Evolutionary conservation across 2,113 vertebrate species (phyloP).

Genomic region (Neolamprologus variostigma): DNA sequence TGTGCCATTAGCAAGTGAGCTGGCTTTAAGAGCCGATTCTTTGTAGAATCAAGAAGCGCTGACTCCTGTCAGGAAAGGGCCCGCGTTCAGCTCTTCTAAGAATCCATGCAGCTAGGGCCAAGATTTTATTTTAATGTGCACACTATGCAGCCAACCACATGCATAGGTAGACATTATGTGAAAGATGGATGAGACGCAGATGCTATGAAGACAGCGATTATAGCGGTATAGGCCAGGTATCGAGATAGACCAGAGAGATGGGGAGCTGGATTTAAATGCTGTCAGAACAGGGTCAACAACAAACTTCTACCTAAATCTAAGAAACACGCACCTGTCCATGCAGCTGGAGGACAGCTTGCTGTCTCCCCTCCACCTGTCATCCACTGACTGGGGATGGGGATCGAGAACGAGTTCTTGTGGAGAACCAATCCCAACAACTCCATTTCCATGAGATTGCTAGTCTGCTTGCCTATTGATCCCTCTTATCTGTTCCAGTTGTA

Average conservation of each 20-base stretch:
- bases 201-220: not conserved
- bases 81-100: not conserved
- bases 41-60: not conserved
- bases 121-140: not conserved
- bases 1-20: not conserved
- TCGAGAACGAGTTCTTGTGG: too few species aligned
- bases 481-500: too few species aligned
- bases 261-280: not conserved
- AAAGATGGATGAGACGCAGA: not conserved
- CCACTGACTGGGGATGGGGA: not conserved
- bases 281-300: not conserved
- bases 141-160: not conserved
- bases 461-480: too few species aligned
- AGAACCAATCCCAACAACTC: too few species aligned
- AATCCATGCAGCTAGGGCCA: not conserved
- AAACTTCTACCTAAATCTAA: not conserved
- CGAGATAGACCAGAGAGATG: not conserved
- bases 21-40: not conserved
- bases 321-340: not conserved
- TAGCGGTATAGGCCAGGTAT: not conserved
- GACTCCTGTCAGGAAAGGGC: not conserved
- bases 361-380: not conserved
- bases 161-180: not conserved
- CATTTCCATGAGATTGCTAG: too few species aligned
- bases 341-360: not conserved